Base-by-base conservation (phyloP, 2,888 invertebrate genomes). In the Gymnocheta viridis region DNA sequence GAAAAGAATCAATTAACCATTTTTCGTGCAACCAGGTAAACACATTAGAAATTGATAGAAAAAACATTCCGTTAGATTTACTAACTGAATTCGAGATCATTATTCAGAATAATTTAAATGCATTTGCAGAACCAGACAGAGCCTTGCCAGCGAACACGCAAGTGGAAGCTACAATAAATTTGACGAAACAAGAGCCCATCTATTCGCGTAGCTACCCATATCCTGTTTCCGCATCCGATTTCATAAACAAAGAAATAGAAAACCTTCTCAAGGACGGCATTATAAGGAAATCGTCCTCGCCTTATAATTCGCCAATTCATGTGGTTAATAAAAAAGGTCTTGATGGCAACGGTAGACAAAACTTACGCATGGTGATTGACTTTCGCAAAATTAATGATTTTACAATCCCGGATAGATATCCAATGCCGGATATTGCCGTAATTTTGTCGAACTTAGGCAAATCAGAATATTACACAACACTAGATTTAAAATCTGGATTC, bases 401-500 rank as follows among this genome's bases (percentile, higher is more conserved):
- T n/a, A n/a, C n/a, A n/a, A n/a, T n/a, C n/a, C n/a, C n/a, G n/a
- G n/a, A n/a, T n/a, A n/a, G n/a, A n/a, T n/a, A n/a, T n/a, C n/a
- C n/a, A n/a, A n/a, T n/a, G 41, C 62, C 64, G 4, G 27, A 66
- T 7, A 58, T 60, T n/a, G 22, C 49, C 12, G 49, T 67, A 2
- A 78, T 70, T 38, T 51, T 64, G 17, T 32, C 76, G 6, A 82
- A 82, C 51, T 29, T 67, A 41, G 60, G 51, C 17, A 56, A 56
- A 19, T 41, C 66, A 10, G 24, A 47, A 32, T 73, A 54, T 24
- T 58, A 73, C 60, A 35, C 78, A 10, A 70, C 64, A 4, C 51
- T 72, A 27, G 69, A 54, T 62, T 9, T 73, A 69, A 78, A 60
- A 74, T 56, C 76, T 14, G 60, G 73, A 22, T 74, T 79, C 17